These are phyloP conservation scores for Neotoma lepida DNA, from an alignment of 2,113 vertebrate species.

Conservation along the genomic window DNA sequence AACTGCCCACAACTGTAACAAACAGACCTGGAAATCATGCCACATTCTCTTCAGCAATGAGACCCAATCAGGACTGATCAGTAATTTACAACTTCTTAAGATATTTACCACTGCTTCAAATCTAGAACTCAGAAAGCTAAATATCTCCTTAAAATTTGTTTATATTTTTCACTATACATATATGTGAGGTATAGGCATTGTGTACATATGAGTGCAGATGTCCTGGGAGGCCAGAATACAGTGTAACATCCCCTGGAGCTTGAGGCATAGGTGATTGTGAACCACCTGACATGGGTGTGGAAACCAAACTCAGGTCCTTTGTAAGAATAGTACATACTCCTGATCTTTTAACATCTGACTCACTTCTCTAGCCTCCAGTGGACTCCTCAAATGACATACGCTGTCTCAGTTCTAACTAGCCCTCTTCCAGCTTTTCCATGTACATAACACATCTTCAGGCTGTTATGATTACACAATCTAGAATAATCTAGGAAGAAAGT, in stretches of 20 bases:
- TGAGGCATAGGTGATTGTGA: not conserved
- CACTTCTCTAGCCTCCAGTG: not conserved
- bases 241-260: not conserved
- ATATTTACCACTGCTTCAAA: not conserved
- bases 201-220: not conserved
- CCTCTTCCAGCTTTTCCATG: not conserved
- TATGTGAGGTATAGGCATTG: fast-evolving
- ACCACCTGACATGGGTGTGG: not conserved
- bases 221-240: not conserved
- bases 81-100: not conserved
- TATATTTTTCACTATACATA: not conserved
- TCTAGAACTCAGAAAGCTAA: not conserved
- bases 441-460: too few species aligned
- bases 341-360: not conserved
- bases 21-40: not conserved
- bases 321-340: not conserved
- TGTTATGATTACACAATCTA: not conserved
- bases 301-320: not conserved
- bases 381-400: not conserved
- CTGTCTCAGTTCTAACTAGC: not conserved
- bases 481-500: not conserved
- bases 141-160: not conserved
- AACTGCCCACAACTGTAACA: not conserved
- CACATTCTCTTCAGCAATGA: not conserved
- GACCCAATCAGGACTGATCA: not conserved